phyloP scores from a whole-genome alignment of 2,888 invertebrate genomes.

The Priocnemis perturbator region DNA sequence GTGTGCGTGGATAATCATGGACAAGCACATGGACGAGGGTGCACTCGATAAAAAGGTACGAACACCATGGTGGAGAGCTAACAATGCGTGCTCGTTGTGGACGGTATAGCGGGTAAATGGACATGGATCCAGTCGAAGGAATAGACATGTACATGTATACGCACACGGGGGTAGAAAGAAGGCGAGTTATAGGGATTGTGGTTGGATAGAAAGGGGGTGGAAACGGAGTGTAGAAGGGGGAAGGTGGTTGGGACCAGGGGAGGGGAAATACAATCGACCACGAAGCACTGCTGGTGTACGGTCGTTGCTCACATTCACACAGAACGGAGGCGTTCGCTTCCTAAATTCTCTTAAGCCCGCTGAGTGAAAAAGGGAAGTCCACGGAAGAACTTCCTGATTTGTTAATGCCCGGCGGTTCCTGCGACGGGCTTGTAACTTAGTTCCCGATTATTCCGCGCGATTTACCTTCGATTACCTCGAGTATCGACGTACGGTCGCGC shows the following conservation, averaged over 20 bases:
- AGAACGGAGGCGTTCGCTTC: slow-evolving; percentile 35
- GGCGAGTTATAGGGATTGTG: neutral
- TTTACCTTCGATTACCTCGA: neutral
- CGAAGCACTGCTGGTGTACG: slow-evolving; percentile 31
- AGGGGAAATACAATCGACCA: slow-evolving; percentile 26
- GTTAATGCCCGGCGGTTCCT: slow-evolving; percentile 52
- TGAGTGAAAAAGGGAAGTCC: slow-evolving; percentile 55
- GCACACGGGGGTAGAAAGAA: neutral
- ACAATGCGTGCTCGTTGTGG: slow-evolving; percentile 29
- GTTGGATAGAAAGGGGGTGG: neutral
- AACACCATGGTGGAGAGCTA: slow-evolving; percentile 21
- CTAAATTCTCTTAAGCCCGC: slow-evolving; percentile 58
- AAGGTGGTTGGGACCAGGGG: neutral
- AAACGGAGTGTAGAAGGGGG: neutral
- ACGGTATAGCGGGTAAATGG: slow-evolving; percentile 28
- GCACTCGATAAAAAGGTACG: slow-evolving; percentile 36
- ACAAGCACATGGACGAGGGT: slow-evolving; percentile 22
- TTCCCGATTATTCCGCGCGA: slow-evolving; percentile 14
- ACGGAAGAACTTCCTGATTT: slow-evolving; percentile 55
- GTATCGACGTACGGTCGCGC: too few species aligned
- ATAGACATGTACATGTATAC: neutral
- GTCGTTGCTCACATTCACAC: slow-evolving; percentile 29
- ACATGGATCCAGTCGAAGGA: slow-evolving; percentile 27
- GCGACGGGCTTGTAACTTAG: slow-evolving; percentile 46
- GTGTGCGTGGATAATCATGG: slow-evolving; percentile 26